Evolutionary conservation across 2,888 invertebrate species (phyloP), one percentile per base, ranked within the genome.

Genomic region (Boloria euphrosyne): DNA sequence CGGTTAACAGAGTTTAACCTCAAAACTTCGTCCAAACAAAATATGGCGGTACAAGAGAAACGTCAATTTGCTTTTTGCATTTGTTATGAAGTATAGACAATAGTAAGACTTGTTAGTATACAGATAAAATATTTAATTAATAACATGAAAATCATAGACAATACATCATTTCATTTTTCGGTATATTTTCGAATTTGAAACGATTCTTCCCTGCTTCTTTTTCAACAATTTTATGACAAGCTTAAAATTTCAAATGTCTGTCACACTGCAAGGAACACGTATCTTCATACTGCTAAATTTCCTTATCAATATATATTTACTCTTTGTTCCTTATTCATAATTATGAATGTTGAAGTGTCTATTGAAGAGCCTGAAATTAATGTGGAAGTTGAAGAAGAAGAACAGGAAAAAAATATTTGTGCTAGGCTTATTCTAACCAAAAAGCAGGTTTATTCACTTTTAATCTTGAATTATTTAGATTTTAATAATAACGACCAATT

Each of bases 1-100:
- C 86, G 67, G 74, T 79, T 70, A 61, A 54, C 61, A 57, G 50
- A 70, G 62, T 64, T 70, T 89, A 89, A 89, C 88, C 89, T 89
- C 79, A 84, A 89, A 71, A 62, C 65, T 77, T 72, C 72, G 60
- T 69, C 68, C 67, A 78, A 82, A 81, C 78, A 80, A 82, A 80
- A 84, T 80, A 84, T 85, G 85, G 87, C 85, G 80, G 66, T 54
- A 60, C 31, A 52, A 47, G 7, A 67, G 18, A 54, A 55, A 55
- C 65, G 55, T 55, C 54, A 63, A 2, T 27, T 22, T 2, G 22
- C 22, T 22, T 22, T 22, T 55, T 46, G 16, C 7, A 16, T n/a
- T 18, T 44, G 10, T 27, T 14, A 14, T n/a, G 31, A 1, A 16
- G 3, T 31, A 17, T 18, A 5, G 10, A 6, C 18, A n/a, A n/a